Percentiles rank a stretch among this genome's conserved stretches.
These are phyloP conservation scores for Timandra comae DNA, from an alignment of 2,888 invertebrate genomes.

Conservation along the genomic window DNA sequence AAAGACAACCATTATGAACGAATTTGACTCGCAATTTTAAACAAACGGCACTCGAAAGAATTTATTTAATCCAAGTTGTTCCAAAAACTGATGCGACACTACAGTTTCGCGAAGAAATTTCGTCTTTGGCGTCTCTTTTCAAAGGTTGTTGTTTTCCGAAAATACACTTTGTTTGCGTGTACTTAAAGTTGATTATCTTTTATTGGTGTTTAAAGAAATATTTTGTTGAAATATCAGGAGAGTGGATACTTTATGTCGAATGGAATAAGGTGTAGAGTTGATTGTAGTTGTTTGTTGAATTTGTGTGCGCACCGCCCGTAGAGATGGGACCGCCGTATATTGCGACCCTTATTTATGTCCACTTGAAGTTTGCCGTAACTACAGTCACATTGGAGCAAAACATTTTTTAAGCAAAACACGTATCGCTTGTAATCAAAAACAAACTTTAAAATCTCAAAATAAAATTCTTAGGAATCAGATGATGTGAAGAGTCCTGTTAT, in stretches of 20 bases:
- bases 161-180: constrained; percentile 36
- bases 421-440: constrained; percentile 15
- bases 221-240: constrained; percentile 2
- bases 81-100: constrained; percentile 58
- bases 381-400: constrained; percentile 45
- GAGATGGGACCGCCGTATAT: constrained; percentile 68
- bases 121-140: constrained; percentile 39
- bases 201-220: constrained; percentile 37
- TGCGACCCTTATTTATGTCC: constrained; percentile 74
- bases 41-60: constrained; percentile 48
- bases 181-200: constrained; percentile 45
- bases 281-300: constrained; percentile 38
- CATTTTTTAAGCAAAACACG: constrained; percentile 51
- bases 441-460: too few species aligned
- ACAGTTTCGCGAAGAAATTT: constrained; percentile 62
- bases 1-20: constrained; percentile 34
- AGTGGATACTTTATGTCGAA: constrained; percentile 6
- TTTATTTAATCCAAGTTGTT: constrained; percentile 63
- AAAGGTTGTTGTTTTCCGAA: constrained; percentile 35
- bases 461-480: too few species aligned
- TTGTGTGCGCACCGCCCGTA: constrained; percentile 51
- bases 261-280: constrained; percentile 26
- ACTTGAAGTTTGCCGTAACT: constrained; percentile 68
- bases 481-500: too few species aligned
- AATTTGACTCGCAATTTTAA: constrained; percentile 47